These are phyloP conservation scores for Pachyseris speciosa DNA, from an alignment of 64 coral and sea anemone genomes.

Conservation along the genomic window DNA sequence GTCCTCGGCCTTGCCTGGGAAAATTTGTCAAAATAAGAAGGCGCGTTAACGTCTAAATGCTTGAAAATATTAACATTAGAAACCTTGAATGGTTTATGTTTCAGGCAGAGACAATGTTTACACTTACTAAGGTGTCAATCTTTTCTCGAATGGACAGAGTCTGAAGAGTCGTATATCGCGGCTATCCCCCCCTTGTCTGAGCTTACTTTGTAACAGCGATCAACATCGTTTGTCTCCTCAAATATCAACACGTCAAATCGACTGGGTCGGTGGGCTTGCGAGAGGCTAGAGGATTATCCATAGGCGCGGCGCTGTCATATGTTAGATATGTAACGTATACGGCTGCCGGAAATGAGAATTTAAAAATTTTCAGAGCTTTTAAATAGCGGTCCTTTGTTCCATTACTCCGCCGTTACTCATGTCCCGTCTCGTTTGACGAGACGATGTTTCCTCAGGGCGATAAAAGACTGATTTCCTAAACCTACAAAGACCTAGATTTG, in stretches of 20 bases:
- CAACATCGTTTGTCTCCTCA: background rate
- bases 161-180: no score
- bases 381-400: background rate
- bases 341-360: background rate
- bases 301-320: no score
- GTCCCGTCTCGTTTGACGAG: background rate
- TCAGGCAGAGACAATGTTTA: conserved; percentile 34
- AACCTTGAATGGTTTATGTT: conserved; percentile 16
- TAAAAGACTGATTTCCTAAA: background rate
- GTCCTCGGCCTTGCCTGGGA: background rate
- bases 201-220: background rate
- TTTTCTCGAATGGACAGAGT: background rate
- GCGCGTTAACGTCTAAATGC: background rate
- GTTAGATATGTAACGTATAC: background rate
- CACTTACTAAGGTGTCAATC: conserved; percentile 48
- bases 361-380: background rate
- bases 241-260: background rate
- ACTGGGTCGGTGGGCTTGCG: background rate
- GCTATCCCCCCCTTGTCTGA: background rate
- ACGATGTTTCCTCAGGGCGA: background rate
- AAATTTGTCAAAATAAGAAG: background rate
- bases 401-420: background rate
- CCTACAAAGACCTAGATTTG: background rate
- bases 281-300: background rate
- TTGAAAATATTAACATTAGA: conserved; percentile 12